Percentiles rank a stretch among this genome's conserved stretches.
These are phyloP conservation scores for Phrynocephalus forsythii DNA, from an alignment of 2,797 vertebrate species.

Conservation along the genomic window DNA sequence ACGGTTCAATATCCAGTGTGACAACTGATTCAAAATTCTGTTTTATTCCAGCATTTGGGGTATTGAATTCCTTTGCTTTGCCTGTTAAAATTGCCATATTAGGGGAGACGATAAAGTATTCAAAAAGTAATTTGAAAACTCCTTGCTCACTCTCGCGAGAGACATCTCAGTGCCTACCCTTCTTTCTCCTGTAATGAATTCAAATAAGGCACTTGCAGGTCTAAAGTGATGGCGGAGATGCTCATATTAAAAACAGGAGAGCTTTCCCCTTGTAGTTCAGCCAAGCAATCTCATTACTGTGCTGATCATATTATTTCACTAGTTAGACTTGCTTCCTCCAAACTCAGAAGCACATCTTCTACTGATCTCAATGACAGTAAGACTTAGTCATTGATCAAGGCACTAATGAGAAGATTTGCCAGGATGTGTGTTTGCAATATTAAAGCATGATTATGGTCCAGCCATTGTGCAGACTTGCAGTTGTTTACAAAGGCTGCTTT, in stretches of 20 bases:
- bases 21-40: slow-evolving; percentile 35
- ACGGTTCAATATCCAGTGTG: not conserved
- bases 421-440: not conserved
- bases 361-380: fast-evolving
- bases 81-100: slow-evolving; percentile 27
- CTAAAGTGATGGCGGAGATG: slow-evolving; percentile 31
- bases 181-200: slow-evolving; percentile 28
- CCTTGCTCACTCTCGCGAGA: slow-evolving; percentile 26
- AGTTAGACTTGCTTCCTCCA: not conserved
- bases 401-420: not conserved
- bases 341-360: not conserved
- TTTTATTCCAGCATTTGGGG: slow-evolving; percentile 27
- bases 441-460: not conserved
- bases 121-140: slow-evolving; percentile 28
- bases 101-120: slow-evolving; percentile 28
- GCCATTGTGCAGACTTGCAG: no score
- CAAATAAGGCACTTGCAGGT: slow-evolving; percentile 22
- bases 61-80: slow-evolving; percentile 47
- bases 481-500: no score
- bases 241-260: not conserved
- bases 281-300: slow-evolving; percentile 13
- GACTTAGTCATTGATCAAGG: not conserved
- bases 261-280: slow-evolving; percentile 15
- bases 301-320: not conserved
- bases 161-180: fast-evolving